Percentiles rank a stretch among this genome's conserved stretches.
Evolutionary conservation across 2,888 invertebrate species (phyloP).

Genomic region (Apocheima hispidaria): DNA sequence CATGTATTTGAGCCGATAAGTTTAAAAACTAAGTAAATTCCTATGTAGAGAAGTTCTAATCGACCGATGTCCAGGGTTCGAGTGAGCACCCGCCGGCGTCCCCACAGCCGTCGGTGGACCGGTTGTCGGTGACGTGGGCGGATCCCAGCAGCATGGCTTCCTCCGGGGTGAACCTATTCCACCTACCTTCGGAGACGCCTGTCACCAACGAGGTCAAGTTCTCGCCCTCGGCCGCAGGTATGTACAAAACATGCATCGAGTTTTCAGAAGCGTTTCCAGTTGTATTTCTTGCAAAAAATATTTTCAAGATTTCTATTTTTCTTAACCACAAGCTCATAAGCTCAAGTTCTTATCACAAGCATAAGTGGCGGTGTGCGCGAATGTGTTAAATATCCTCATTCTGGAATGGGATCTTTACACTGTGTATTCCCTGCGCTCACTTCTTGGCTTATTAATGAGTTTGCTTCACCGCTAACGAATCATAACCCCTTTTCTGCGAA

Average conservation of each 20-base stretch:
- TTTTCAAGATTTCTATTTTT: too few relatives aligned
- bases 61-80: conserved; percentile 58
- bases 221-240: conserved; percentile 67
- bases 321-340: too few relatives aligned
- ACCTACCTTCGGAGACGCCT: conserved; percentile 73
- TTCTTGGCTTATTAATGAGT: neutral
- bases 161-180: conserved; percentile 79
- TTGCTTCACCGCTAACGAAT: conserved; percentile 15
- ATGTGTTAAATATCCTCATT: too few relatives aligned
- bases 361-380: too few relatives aligned
- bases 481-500: conserved; percentile 20
- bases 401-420: too few relatives aligned
- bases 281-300: too few relatives aligned
- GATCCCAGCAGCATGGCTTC: conserved; percentile 82
- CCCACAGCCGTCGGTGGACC: conserved; percentile 89
- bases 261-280: too few relatives aligned
- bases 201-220: conserved; percentile 78
- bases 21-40: too few relatives aligned
- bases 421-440: too few relatives aligned
- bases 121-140: conserved; percentile 91
- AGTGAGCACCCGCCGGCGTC: conserved; percentile 86
- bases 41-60: neutral
- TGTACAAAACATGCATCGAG: conserved; percentile 16
- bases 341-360: too few relatives aligned
- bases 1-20: too few relatives aligned